Percentiles rank a stretch among this genome's conserved stretches.
Conservation (phyloP, 1,140 invertebrate genomes). For the Cherax quadricarinatus region DNA sequence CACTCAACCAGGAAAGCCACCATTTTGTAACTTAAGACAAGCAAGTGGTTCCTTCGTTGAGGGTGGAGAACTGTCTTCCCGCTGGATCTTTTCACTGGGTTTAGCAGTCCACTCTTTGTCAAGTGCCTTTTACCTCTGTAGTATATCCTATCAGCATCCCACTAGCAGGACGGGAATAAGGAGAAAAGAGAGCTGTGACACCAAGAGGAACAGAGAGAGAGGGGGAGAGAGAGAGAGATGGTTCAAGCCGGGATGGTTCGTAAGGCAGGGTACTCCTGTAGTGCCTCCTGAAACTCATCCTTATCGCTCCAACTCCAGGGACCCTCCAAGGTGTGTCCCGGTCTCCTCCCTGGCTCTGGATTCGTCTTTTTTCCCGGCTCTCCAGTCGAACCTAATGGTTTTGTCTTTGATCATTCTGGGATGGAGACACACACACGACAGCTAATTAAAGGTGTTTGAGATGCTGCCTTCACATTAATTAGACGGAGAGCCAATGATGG, state of each 20-base stretch:
- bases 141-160: neutral
- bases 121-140: neutral
- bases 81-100: no score
- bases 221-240: neutral
- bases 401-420: slow-evolving; percentile 11
- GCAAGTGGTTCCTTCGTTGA: neutral
- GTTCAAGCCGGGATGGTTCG: neutral
- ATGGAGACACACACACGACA: neutral
- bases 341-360: slow-evolving; percentile 20
- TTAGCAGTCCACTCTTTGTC: neutral
- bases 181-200: neutral
- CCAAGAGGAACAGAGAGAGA: neutral
- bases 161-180: neutral
- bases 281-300: slow-evolving; percentile 28
- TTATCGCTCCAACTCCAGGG: slow-evolving; percentile 6
- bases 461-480: neutral
- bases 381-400: neutral
- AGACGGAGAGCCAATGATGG: neutral
- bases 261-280: slow-evolving; percentile 27
- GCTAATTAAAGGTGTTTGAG: neutral
- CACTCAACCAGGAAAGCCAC: neutral
- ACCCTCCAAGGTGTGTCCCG: slow-evolving; percentile 21
- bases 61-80: neutral
- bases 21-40: slow-evolving; percentile 35
- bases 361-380: slow-evolving; percentile 31